Evolutionary conservation across 2,888 invertebrate species (phyloP).

Genomic region (Andrena hattorfiana): DNA sequence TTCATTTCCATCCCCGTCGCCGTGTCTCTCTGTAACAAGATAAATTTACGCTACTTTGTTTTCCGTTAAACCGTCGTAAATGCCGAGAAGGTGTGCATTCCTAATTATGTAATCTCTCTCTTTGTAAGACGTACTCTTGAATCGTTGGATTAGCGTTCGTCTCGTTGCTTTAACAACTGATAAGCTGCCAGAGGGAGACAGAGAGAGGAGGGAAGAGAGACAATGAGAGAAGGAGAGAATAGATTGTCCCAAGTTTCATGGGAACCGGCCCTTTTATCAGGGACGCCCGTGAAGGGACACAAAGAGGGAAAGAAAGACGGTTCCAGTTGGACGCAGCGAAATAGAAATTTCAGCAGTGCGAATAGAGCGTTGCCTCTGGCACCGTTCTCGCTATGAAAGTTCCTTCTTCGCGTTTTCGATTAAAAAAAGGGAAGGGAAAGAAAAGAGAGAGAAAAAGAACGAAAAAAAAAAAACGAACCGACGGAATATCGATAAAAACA

Average conservation of each 20-base stretch:
- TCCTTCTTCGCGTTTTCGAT: constrained; percentile 29
- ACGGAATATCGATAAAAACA: constrained; percentile 34
- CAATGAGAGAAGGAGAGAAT: constrained; percentile 16
- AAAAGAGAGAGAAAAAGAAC: too few species aligned
- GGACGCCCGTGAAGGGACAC: constrained; percentile 1
- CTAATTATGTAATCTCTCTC: background rate
- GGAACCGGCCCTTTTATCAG: constrained; percentile 50
- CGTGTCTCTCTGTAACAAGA: background rate
- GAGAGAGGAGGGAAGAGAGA: background rate
- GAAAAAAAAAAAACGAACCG: too few species aligned
- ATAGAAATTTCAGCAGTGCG: constrained; percentile 57
- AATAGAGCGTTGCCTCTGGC: constrained; percentile 32
- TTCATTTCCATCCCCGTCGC: background rate
- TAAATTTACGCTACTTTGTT: background rate
- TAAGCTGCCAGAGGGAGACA: constrained; percentile 45
- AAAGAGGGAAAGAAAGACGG: constrained; percentile 27
- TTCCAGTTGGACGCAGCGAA: constrained; percentile 48
- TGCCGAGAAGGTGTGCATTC: background rate
- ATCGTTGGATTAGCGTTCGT: constrained; percentile 45
- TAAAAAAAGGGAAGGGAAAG: background rate
- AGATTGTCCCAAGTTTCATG: constrained; percentile 61
- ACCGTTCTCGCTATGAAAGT: constrained; percentile 20
- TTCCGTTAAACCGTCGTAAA: background rate
- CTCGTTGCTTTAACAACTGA: constrained; percentile 23
- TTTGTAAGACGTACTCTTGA: background rate